Base-by-base conservation (phyloP, 2,797 vertebrate genomes). In the Potorous gilbertii region DNA sequence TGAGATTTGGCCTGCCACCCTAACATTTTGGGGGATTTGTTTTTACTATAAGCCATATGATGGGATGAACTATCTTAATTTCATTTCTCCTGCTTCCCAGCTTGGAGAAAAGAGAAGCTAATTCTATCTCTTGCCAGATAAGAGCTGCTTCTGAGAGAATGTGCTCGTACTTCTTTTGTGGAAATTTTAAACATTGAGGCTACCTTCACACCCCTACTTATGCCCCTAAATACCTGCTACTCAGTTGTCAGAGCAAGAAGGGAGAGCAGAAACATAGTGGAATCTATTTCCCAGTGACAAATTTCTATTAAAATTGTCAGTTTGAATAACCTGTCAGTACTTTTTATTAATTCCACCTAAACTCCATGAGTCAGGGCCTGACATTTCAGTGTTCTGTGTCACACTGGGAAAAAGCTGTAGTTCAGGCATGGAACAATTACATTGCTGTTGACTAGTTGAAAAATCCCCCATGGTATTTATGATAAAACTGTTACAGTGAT, bases 371-470 rank as follows among this genome's bases (percentile, higher is more conserved):
- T 98, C 98, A 98, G 97, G 98, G 98, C 98, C 98, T 98, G 98
- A 98, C 98, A 98, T 98, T 98, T 98, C 94, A 98, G 97, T 89
- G 97, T 98, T 98, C 97, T 98, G 97, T 98, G 97, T 98, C 98
- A 98, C 97, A 98, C 97, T 98, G 98, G 98, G 97, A 98, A 98
- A 98, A 98, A 98, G 98, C 98, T 98, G 98, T 98, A 98, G 96
- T 98, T 98, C 97, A 92, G 95, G 95, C 96, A 97, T 97, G 97
- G 96, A 97, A 98, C 96, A 97, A 96, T 96, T 97, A 96, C 96
- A 95, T 97, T 97, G 94, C 97, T 97, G 98, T 97, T 96, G 97
- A 97, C 98, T 59, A 95, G 91, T 92, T 97, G 96, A 97, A 97
- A 97, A 97, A 96, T 96, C 56, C n/a, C 3, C 9, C 56, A 94